These are phyloP conservation scores for Chaenodraco wilsoni DNA, from an alignment of 2,797 vertebrate species.

Conservation along the genomic window DNA sequence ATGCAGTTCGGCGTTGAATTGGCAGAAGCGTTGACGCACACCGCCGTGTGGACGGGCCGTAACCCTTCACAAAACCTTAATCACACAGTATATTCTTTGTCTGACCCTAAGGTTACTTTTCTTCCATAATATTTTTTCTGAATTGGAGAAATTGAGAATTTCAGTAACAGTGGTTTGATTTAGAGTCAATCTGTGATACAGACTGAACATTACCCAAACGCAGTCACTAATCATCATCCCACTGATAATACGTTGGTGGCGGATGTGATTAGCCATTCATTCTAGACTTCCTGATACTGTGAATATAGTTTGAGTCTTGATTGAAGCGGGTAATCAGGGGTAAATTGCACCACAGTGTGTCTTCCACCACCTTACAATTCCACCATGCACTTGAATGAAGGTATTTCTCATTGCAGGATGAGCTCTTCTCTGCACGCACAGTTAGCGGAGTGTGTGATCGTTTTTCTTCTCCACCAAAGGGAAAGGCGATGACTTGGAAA, in stretches of 20 bases:
- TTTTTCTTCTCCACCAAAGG: constrained; percentile 65
- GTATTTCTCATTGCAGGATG: constrained; percentile 56
- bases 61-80: background rate
- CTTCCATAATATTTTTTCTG: too few relatives aligned
- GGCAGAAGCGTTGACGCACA: too few relatives aligned
- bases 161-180: constrained; percentile 22
- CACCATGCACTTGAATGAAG: constrained; percentile 39
- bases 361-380: constrained; percentile 52
- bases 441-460: constrained; percentile 50
- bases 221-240: constrained; percentile 37
- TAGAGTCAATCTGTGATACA: constrained; percentile 30
- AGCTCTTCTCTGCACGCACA: constrained; percentile 39
- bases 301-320: constrained; percentile 40
- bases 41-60: too few relatives aligned
- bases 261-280: constrained; percentile 54
- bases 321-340: constrained; percentile 46
- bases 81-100: too few relatives aligned
- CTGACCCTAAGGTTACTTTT: background rate
- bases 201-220: constrained; percentile 25
- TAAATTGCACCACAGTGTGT: constrained; percentile 40
- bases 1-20: too few relatives aligned
- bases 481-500: constrained; percentile 55
- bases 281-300: constrained; percentile 24
- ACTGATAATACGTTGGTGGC: constrained; percentile 29
- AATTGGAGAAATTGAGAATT: too few relatives aligned